These are phyloP conservation scores for Hydrolagus affinis DNA, from an alignment of 2,113 vertebrate genomes.

Conservation along the genomic window DNA sequence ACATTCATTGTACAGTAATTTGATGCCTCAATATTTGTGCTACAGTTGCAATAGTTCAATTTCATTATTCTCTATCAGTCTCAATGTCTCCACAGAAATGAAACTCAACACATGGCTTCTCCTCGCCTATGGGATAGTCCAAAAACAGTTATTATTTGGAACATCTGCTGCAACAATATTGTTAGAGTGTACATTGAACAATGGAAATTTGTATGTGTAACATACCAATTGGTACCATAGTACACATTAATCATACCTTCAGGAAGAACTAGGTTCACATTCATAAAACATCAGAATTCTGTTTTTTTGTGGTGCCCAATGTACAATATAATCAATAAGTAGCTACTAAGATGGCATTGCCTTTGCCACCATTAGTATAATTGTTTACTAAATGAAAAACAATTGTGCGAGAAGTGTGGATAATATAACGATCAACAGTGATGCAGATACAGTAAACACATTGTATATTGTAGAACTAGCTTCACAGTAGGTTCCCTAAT, in stretches of 20 bases:
- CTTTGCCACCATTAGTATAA: background rate
- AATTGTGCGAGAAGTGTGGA: background rate
- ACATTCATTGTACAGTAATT: background rate
- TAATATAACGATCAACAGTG: background rate
- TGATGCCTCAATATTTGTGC: background rate
- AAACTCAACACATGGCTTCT: background rate
- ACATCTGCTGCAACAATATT: background rate
- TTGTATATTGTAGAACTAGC: background rate
- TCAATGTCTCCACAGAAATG: background rate
- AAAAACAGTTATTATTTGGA: background rate
- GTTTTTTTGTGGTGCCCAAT: background rate
- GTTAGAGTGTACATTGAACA: background rate
- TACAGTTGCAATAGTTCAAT: background rate
- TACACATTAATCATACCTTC: background rate
- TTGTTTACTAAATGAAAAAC: background rate
- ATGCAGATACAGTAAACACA: no score
- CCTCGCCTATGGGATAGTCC: background rate
- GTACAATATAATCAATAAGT: background rate
- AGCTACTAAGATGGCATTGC: background rate
- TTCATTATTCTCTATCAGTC: background rate
- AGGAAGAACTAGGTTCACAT: background rate
- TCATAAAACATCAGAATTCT: background rate
- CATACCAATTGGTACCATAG: background rate
- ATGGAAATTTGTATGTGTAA: background rate
- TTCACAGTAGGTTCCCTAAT: background rate